Conservation (phyloP, 2,113 vertebrate species). For the Pterocles gutturalis region DNA sequence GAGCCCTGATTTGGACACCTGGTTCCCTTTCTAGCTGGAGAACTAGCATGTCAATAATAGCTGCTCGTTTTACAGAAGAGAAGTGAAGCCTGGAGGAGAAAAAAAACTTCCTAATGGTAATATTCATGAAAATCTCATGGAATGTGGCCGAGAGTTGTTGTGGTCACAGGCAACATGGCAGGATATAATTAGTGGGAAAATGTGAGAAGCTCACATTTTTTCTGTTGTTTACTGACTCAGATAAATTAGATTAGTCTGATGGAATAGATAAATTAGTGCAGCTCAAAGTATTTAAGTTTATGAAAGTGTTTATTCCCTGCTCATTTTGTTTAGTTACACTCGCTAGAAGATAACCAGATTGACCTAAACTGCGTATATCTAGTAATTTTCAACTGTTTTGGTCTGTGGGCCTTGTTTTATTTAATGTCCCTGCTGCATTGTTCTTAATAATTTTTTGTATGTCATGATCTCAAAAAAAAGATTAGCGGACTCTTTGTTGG, state of each 20-base stretch:
- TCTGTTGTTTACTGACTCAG: neutral
- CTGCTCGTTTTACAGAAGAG: neutral
- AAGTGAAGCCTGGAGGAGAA: neutral
- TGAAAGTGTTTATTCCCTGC: neutral
- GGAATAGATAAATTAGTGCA: neutral
- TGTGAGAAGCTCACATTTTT: neutral
- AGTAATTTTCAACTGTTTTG: neutral
- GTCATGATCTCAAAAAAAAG: neutral
- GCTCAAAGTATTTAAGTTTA: constrained; percentile 17
- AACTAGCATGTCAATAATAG: neutral
- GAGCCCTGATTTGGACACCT: constrained; percentile 5
- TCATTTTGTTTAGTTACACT: neutral
- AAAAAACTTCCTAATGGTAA: neutral
- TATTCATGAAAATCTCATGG: neutral
- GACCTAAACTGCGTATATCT: neutral
- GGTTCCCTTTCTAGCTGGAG: neutral
- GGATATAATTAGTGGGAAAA: neutral
- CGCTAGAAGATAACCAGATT: neutral
- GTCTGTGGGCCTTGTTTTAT: neutral
- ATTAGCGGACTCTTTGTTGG: neutral
- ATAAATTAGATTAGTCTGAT: constrained; percentile 10
- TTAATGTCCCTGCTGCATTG: neutral
- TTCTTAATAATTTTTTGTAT: constrained; percentile 21
- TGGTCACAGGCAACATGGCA: neutral
- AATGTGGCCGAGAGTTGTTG: neutral